Base-by-base conservation (phyloP, 2,113 vertebrate genomes). In the Thamnaconus septentrionalis region DNA sequence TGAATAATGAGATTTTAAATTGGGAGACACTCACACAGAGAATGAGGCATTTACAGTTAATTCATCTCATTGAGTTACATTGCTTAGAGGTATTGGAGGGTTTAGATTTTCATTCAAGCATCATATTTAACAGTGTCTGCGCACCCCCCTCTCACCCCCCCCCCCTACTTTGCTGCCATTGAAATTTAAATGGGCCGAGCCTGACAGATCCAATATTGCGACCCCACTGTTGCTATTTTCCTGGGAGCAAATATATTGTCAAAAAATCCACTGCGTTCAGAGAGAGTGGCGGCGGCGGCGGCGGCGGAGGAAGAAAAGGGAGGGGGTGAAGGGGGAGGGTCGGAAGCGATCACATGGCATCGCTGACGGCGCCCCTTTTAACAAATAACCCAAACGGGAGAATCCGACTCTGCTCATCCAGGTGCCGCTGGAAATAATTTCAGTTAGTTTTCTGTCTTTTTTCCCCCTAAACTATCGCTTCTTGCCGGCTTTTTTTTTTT, bases 1-100 rank as follows among this genome's bases (percentile, higher is more conserved):
- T 85, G 91, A 92, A 92, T 92, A 92, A 93, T 93, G 92, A 92
- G 92, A 92, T 93, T 92, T 92, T 92, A 93, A 92, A 92, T 92
- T 92, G 91, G 91, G 88, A 92, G 91, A 93, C 91, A 92, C 89
- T 92, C 91, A 85, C 87, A 92, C 87, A 91, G 91, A 92, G 90
- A 91, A 90, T 87, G 90, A 92, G 83, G 88, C 90, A 89, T 92
- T 92, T 92, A 92, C 90, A 90, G 88, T 91, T 92, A 91, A 92
- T 93, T 92, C 91, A 92, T 91, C 91, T 91, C 90, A 91, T 90
- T 90, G 90, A 92, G 92, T 89, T 92, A 92, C 90, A 92, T 91
- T 92, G 90, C 91, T 92, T 93, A 92, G 90, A 92, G 90, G 91
- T 92, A 93, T 91, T 92, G 90, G 90, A 91, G 91, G 90, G 90